Conservation (phyloP, 1,140 invertebrate species). For the Oppia nitens region DNA sequence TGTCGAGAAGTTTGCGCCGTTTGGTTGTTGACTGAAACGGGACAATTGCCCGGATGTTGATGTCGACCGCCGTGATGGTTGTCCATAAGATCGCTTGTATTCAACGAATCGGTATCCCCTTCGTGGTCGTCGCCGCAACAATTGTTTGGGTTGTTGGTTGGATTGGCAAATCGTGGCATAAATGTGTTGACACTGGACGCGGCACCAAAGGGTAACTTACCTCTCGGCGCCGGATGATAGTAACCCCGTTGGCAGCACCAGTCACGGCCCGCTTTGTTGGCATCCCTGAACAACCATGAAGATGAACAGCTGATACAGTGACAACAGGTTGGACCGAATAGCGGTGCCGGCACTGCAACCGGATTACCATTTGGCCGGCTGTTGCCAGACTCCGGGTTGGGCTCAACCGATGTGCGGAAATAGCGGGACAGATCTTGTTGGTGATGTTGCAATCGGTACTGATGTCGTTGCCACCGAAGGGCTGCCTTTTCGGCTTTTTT, state of each 20-base stretch:
- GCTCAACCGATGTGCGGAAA: slow-evolving; percentile 2
- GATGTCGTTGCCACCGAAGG: slow-evolving; percentile 3
- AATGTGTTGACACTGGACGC: slow-evolving; percentile 19
- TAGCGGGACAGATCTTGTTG: slow-evolving; percentile 7
- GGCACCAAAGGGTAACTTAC: slow-evolving; percentile 22
- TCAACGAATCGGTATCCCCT: slow-evolving; percentile 9
- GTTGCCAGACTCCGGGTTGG: neutral
- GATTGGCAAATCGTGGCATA: neutral
- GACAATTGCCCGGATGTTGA: neutral
- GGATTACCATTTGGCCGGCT: neutral
- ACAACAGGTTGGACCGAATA: slow-evolving; percentile 14
- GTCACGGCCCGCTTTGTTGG: slow-evolving; percentile 3
- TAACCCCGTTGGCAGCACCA: slow-evolving; percentile 16
- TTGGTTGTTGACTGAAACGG: neutral
- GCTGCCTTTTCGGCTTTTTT: slow-evolving; percentile 18
- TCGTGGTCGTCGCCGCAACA: neutral
- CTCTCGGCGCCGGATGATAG: slow-evolving; percentile 16
- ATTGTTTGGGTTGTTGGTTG: neutral
- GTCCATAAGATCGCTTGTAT: neutral
- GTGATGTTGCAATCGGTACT: neutral
- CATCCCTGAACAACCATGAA: slow-evolving; percentile 8
- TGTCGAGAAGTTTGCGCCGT: neutral
- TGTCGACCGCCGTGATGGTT: neutral
- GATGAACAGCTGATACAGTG: slow-evolving; percentile 14
- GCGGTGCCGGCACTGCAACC: neutral